These are phyloP conservation scores for Pogona vitticeps DNA, from an alignment of 2,113 vertebrate genomes.

Conservation along the genomic window DNA sequence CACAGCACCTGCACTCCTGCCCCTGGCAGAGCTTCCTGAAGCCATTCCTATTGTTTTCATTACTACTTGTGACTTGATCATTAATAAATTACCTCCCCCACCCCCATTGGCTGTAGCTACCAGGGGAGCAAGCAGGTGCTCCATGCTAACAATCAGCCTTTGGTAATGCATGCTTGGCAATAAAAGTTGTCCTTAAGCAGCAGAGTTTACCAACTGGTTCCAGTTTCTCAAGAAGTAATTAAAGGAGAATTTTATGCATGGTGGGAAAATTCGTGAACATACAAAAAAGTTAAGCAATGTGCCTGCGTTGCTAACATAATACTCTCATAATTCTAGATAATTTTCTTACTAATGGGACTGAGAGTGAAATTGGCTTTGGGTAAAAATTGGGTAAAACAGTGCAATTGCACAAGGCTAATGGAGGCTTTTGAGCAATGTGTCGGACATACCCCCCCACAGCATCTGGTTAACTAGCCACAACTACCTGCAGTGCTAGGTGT, in stretches of 20 bases:
- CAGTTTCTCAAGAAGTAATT: slow-evolving; percentile 63
- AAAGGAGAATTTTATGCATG: slow-evolving; percentile 58
- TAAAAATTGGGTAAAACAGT: too few relatives aligned
- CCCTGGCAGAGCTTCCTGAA: slow-evolving; percentile 69
- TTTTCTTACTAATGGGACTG: background rate
- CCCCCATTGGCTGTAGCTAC: slow-evolving; percentile 65
- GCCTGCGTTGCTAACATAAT: background rate
- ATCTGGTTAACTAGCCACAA: background rate
- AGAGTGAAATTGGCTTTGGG: background rate
- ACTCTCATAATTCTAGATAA: background rate
- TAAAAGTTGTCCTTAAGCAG: slow-evolving; percentile 72
- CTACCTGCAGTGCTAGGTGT: too few relatives aligned
- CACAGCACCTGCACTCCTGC: slow-evolving; percentile 72
- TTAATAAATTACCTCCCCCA: slow-evolving; percentile 74
- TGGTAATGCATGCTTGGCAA: slow-evolving; percentile 76
- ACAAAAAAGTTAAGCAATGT: slow-evolving; percentile 16
- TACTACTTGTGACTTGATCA: slow-evolving; percentile 77
- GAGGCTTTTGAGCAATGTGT: too few relatives aligned
- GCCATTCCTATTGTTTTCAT: slow-evolving; percentile 76
- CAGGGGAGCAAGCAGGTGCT: slow-evolving; percentile 79
- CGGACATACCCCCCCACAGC: too few relatives aligned
- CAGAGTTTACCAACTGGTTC: slow-evolving; percentile 63
- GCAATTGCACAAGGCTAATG: background rate
- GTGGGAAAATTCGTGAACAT: slow-evolving; percentile 38
- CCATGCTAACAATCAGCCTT: slow-evolving; percentile 80